A percentile compares a stretch with the other conserved stretches of the same genome.
Evolutionary conservation across 2,888 invertebrate genomes (phyloP).

Genomic region (Chloroclystis v-ata): DNA sequence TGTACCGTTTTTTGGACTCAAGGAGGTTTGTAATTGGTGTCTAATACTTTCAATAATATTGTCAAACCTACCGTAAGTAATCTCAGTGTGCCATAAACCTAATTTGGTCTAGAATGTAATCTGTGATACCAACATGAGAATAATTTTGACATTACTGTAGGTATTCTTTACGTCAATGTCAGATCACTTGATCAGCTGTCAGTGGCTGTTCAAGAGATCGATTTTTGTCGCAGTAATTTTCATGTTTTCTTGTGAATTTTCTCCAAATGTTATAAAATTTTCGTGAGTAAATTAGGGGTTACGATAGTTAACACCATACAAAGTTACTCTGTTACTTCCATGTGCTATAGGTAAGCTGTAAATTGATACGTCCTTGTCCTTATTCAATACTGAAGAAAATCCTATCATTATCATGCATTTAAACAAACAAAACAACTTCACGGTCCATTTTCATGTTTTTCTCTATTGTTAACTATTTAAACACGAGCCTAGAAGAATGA

Average conservation of each 20-base stretch:
- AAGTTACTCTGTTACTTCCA: slow-evolving; percentile 21
- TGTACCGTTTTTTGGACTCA: no score
- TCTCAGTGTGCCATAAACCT: no score
- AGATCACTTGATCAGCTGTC: not conserved
- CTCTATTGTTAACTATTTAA: slow-evolving; percentile 26
- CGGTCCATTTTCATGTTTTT: slow-evolving; percentile 35
- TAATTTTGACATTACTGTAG: no score
- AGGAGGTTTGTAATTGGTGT: no score
- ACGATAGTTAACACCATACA: slow-evolving; percentile 15
- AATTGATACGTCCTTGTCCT: slow-evolving; percentile 46
- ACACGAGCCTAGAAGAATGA: not conserved
- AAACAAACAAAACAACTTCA: slow-evolving; percentile 57
- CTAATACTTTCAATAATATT: no score
- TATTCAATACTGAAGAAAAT: slow-evolving; percentile 31
- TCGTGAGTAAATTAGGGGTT: slow-evolving; percentile 29
- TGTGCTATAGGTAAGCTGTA: slow-evolving; percentile 37
- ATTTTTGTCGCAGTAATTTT: slow-evolving; percentile 28
- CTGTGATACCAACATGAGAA: no score
- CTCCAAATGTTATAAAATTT: slow-evolving; percentile 15
- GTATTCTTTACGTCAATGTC: no score
- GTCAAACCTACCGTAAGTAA: no score
- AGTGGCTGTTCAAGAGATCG: not conserved
- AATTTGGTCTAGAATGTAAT: no score
- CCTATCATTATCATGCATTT: slow-evolving; percentile 52
- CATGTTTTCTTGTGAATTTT: slow-evolving; percentile 25